Base-by-base conservation (phyloP, 92 coral and sea anemone species). In the Palythoa grandis region DNA sequence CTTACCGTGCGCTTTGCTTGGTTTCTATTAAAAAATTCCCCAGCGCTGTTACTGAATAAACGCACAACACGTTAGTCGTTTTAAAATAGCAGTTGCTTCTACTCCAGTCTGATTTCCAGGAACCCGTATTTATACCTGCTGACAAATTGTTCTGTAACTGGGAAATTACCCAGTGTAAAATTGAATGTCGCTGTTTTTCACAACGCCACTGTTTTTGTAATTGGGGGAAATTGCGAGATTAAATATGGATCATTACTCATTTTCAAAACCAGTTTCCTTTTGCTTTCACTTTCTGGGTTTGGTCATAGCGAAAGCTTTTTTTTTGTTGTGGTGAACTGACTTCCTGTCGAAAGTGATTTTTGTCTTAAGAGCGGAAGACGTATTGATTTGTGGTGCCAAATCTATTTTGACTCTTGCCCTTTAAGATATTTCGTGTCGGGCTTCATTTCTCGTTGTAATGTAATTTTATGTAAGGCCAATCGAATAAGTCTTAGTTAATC, bases 301-400 rank as follows among this genome's bases (percentile, higher is more conserved):
- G 78, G 61, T 47, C 60, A 74, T 74, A 74, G 24, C 57, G 78
- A 72, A 72, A 72, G 24, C n/a, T 72, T 56, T 56, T 16, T 12
- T 12, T 56, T 56, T 9, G 11, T 56, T 56, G 61, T 7, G 61
- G 11, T 3, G 8, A 56, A 56, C 8, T 1, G 8, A 56, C 61
- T 56, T 56, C 61, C 61, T 56, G 61, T 56, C 19, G 15, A 12
- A 12, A 16, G 15, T 56, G 0, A 12, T 12, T 12, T 56, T 3
- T 3, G 61, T 2, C 1, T 56, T 11, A 12, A 56, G 61, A 56
- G 16, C 61, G 61, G 61, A 56, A 56, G 61, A 43, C 50, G 50
- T 43, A 43, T 43, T 43, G 50, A 5, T 3, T 43, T 8, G 35
- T 43, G 7, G 50, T 29, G 35, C 35, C 35, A 29, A 29, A 29